Evolutionary conservation across 2,888 invertebrate species (phyloP).

Genomic region (Idaea straminata): DNA sequence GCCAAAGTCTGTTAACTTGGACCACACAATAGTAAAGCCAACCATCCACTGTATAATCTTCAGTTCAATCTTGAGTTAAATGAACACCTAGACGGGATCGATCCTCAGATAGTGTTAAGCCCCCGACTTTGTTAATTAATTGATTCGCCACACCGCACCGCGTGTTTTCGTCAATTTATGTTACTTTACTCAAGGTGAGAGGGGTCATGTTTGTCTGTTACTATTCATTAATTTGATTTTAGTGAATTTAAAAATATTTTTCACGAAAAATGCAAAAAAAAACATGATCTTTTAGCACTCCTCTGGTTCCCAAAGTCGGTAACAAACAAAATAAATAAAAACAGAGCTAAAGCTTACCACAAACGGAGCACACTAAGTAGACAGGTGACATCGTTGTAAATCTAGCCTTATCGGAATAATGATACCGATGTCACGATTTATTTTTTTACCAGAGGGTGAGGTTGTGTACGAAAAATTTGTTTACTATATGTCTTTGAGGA

Average conservation of each 20-base stretch:
- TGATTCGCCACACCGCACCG: constrained; percentile 52
- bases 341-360: constrained; percentile 24
- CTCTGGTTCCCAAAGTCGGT: background rate
- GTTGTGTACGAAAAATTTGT: constrained; percentile 32
- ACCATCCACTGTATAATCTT: constrained; percentile 68
- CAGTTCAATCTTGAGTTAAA: constrained; percentile 74
- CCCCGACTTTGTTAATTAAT: constrained; percentile 69
- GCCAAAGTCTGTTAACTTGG: constrained; percentile 26
- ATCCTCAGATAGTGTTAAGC: constrained; percentile 65
- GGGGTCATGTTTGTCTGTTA: background rate
- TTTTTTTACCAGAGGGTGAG: constrained; percentile 52
- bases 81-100: constrained; percentile 71
- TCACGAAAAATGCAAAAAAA: background rate
- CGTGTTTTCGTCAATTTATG: constrained; percentile 52
- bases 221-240: background rate
- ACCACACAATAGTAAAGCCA: constrained; percentile 41
- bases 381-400: constrained; percentile 52
- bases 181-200: constrained; percentile 29
- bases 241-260: background rate
- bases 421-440: constrained; percentile 42
- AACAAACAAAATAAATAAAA: constrained; percentile 21
- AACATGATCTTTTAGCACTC: too few relatives aligned
- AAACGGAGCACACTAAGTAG: constrained; percentile 27
- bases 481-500: background rate
- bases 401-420: constrained; percentile 48